Evolutionary conservation across 2,888 invertebrate genomes (phyloP), one percentile per base, ranked within the genome.

Genomic region (Xiphydria camelus): DNA sequence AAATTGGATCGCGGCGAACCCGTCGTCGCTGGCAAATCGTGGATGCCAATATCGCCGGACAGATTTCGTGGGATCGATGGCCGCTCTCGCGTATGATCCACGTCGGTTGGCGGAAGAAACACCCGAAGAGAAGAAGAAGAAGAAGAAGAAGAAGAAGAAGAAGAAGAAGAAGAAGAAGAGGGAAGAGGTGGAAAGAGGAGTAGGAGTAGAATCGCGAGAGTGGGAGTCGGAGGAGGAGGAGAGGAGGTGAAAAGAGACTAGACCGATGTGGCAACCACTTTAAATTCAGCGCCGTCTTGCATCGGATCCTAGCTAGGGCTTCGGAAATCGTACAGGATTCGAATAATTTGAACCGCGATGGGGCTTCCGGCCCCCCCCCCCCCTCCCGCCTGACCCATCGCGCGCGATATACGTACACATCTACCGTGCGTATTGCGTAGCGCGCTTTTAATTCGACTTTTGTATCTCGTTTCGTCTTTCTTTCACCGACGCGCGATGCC

Each of bases 251-350:
- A 39, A 38, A 26, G 32, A 33, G 34, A 6, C 26, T 38, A 26
- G 35, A 21, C 38, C 47, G 59, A 65, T 66, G 68, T 62, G 52
- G 67, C 67, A 69, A 70, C 61, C 59, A 60, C 60, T 70, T 70
- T 56, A 62, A 69, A 71, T 67, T 68, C 64, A 68, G 45, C 59
- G 60, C 55, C 61, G 65, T 61, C 63, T 52, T 53, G 60, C 61
- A 59, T 65, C 64, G 57, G 57, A 62, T 61, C 64, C 60, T 42
- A 57, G 48, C 61, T 72, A 73, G 49, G 74, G 75, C 74, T 75
- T 75, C 75, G 54, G 75, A 75, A 75, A 75, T 75, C 74, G 73
- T 75, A 75, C 65, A 73, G 73, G 64, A 75, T 67, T 71, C 70
- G 71, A 70, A 75, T 74, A 73, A 75, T 73, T 74, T 73, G 64